A percentile compares a stretch with the other conserved stretches of the same genome.
Conservation (phyloP, 2,113 vertebrate species). For the Heterotilapia buettikoferi region DNA sequence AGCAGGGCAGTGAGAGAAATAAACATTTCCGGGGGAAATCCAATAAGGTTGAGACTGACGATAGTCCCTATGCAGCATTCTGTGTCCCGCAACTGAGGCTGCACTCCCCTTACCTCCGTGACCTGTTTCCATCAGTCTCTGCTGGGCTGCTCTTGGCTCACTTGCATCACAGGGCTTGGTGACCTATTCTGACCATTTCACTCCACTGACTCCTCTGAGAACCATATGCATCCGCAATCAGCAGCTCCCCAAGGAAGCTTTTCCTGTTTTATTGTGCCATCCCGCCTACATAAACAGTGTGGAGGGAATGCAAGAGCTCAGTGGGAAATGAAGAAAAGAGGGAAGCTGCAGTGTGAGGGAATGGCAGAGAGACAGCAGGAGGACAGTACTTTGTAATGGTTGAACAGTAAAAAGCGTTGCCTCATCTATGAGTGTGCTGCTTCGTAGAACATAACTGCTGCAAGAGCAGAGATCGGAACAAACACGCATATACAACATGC, state of each 20-base stretch:
- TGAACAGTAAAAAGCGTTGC: conserved; percentile 21
- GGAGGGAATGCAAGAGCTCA: conserved; percentile 34
- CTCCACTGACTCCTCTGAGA: conserved; percentile 1
- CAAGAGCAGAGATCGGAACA: not conserved
- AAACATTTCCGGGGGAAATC: conserved; percentile 64
- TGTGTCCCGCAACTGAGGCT: not conserved
- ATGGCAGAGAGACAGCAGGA: conserved; percentile 28
- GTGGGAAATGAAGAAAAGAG: conserved; percentile 1
- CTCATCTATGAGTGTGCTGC: conserved; percentile 13
- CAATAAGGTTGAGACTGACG: conserved; percentile 45
- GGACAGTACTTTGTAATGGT: conserved; percentile 33
- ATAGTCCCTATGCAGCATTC: conserved; percentile 37
- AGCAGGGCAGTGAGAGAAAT: conserved; percentile 39
- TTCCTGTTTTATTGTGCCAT: conserved; percentile 41
- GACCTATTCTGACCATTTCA: conserved; percentile 22
- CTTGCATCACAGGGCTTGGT: not conserved
- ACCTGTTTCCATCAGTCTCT: not conserved
- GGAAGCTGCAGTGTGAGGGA: not conserved
- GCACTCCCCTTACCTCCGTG: not conserved
- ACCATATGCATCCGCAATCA: conserved; percentile 33
- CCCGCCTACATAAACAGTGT: conserved; percentile 38
- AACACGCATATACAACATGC: not conserved
- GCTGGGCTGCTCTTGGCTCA: not conserved
- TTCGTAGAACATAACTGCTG: conserved; percentile 8
- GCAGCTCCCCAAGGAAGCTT: conserved; percentile 1